These are phyloP conservation scores for Ursus arctos DNA, from an alignment of 2,113 vertebrate genomes.

Conservation along the genomic window DNA sequence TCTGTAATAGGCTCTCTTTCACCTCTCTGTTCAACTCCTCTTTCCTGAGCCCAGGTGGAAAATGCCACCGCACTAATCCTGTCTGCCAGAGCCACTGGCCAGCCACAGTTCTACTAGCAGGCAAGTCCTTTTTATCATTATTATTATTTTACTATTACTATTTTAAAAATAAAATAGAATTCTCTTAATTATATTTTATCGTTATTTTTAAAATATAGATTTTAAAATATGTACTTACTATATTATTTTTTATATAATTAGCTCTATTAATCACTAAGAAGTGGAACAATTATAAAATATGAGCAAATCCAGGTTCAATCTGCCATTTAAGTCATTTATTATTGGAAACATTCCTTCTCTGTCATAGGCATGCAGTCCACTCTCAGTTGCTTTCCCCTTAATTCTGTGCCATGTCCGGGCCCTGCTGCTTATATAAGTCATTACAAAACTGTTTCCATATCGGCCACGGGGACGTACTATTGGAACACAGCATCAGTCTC, in stretches of 20 bases:
- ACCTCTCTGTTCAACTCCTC: neutral
- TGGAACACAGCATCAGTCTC: neutral
- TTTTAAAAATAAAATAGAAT: neutral
- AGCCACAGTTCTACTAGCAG: neutral
- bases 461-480: neutral
- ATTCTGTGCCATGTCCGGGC: neutral
- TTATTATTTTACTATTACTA: neutral
- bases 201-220: neutral
- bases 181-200: neutral
- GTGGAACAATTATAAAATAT: neutral
- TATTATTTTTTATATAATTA: neutral
- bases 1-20: neutral
- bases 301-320: neutral
- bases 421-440: neutral
- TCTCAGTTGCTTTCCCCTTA: neutral
- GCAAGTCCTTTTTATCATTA: neutral
- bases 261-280: neutral
- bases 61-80: neutral
- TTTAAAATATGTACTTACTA: neutral
- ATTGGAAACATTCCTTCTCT: neutral
- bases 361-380: neutral
- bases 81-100: neutral
- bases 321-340: neutral
- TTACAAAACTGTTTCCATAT: neutral
- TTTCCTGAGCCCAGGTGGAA: neutral